Percentiles rank a stretch among this genome's conserved stretches.
Conservation (phyloP, 2,113 vertebrate species). For the Promerops cafer region DNA sequence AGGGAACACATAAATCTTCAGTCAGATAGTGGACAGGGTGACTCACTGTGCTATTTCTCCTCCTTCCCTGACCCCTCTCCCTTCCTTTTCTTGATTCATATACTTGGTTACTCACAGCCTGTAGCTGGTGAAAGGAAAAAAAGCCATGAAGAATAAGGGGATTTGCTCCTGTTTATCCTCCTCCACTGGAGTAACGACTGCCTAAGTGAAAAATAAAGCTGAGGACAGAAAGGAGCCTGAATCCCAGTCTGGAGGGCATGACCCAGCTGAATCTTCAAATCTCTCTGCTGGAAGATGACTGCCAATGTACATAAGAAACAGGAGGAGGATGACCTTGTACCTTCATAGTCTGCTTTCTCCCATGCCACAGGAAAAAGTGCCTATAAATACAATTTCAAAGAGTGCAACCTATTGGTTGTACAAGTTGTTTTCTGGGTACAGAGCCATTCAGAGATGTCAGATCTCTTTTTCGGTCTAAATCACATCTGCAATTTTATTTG, state of each 20-base stretch:
- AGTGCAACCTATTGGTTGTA: background rate
- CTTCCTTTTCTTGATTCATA: conserved; percentile 7
- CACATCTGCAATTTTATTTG: background rate
- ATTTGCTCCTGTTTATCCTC: background rate
- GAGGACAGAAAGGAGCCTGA: background rate
- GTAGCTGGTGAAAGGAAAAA: background rate
- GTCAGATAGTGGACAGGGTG: conserved; percentile 31
- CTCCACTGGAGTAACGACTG: background rate
- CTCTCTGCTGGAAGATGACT: background rate
- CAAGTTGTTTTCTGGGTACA: background rate
- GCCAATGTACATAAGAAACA: background rate
- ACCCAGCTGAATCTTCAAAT: background rate
- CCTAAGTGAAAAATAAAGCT: background rate
- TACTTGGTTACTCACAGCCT: background rate
- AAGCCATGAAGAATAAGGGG: background rate
- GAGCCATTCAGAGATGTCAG: background rate
- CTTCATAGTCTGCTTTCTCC: background rate
- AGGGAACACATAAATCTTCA: conserved; percentile 21
- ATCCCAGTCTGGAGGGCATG: background rate
- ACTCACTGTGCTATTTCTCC: conserved; percentile 47
- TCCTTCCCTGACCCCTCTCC: background rate
- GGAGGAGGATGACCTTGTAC: background rate
- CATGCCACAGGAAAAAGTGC: background rate
- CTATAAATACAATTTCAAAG: background rate
- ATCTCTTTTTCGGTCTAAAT: background rate